Evolutionary conservation across 2,797 vertebrate species (phyloP).

Genomic region (Xerus rutilus): DNA sequence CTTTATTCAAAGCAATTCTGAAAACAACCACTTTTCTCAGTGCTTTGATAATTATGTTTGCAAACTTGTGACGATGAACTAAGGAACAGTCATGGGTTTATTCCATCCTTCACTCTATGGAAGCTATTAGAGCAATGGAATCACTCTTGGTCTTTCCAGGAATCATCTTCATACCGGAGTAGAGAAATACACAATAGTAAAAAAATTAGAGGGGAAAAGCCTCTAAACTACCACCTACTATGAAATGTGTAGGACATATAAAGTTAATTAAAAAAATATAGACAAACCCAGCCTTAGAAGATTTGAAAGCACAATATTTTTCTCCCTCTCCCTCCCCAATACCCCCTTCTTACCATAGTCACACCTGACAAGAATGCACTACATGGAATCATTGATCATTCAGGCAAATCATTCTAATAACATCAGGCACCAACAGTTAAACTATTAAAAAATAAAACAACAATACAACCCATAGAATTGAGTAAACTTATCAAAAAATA

Average conservation of each 20-base stretch:
- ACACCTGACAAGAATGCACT: slow-evolving; percentile 80
- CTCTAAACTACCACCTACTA: slow-evolving; percentile 76
- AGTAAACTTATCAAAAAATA: slow-evolving; percentile 89
- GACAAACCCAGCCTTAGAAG: slow-evolving; percentile 83
- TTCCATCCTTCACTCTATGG: slow-evolving; percentile 64
- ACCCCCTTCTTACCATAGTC: slow-evolving; percentile 66
- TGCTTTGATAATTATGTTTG: slow-evolving; percentile 73
- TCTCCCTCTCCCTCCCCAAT: slow-evolving; percentile 65
- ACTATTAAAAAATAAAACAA: slow-evolving; percentile 83
- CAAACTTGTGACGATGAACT: slow-evolving; percentile 77
- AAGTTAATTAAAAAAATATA: slow-evolving; percentile 83
- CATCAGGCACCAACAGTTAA: slow-evolving; percentile 91
- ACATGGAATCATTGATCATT: slow-evolving; percentile 81
- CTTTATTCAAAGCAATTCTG: slow-evolving; percentile 51
- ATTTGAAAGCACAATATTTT: slow-evolving; percentile 80
- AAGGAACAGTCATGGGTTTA: slow-evolving; percentile 79
- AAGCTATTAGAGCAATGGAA: slow-evolving; percentile 48
- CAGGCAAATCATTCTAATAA: slow-evolving; percentile 82
- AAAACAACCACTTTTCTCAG: slow-evolving; percentile 78
- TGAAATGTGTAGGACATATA: slow-evolving; percentile 83
- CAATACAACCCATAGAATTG: slow-evolving; percentile 86
- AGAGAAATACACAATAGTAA: slow-evolving; percentile 78
- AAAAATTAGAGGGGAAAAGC: slow-evolving; percentile 75
- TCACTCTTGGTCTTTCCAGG: slow-evolving; percentile 61
- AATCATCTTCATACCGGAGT: slow-evolving; percentile 44